Percentiles rank a stretch among this genome's conserved stretches.
Conservation (phyloP, 2,113 vertebrate genomes). For the Podarcis cretensis region DNA sequence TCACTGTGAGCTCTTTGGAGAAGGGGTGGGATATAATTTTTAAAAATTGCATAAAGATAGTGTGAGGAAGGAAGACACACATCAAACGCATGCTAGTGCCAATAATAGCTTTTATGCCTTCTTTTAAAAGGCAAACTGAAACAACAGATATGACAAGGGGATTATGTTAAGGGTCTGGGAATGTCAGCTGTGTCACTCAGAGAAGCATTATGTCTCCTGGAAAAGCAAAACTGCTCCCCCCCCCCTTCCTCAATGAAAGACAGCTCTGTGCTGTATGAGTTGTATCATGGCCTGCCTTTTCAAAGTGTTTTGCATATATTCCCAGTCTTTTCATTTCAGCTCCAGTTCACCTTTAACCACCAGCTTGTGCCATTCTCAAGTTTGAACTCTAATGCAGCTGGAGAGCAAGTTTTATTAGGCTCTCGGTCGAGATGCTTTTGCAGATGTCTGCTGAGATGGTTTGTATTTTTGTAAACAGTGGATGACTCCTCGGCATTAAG, state of each 20-base stretch:
- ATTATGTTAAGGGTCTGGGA: background rate
- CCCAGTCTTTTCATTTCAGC: constrained; percentile 14
- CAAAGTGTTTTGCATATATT: background rate
- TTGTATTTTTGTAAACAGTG: constrained; percentile 2
- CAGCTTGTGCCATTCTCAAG: background rate
- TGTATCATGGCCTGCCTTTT: background rate
- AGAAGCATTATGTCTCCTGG: background rate
- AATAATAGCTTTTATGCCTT: background rate
- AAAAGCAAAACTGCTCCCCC: background rate
- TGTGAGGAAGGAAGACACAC: background rate
- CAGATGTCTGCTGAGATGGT: background rate
- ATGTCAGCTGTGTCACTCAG: background rate
- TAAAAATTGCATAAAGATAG: background rate
- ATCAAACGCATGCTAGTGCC: background rate
- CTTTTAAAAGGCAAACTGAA: background rate
- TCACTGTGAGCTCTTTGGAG: background rate
- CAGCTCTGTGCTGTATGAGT: background rate
- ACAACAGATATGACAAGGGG: background rate
- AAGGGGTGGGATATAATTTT: background rate
- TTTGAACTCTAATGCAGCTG: constrained; percentile 19
- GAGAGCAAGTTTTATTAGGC: constrained; percentile 6
- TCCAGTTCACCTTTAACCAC: constrained; percentile 8
- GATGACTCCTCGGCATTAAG: background rate
- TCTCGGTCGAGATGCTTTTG: background rate
- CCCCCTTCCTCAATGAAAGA: background rate